Evolutionary conservation across 2,888 invertebrate species (phyloP).

Genomic region (Druceiella hillmani): DNA sequence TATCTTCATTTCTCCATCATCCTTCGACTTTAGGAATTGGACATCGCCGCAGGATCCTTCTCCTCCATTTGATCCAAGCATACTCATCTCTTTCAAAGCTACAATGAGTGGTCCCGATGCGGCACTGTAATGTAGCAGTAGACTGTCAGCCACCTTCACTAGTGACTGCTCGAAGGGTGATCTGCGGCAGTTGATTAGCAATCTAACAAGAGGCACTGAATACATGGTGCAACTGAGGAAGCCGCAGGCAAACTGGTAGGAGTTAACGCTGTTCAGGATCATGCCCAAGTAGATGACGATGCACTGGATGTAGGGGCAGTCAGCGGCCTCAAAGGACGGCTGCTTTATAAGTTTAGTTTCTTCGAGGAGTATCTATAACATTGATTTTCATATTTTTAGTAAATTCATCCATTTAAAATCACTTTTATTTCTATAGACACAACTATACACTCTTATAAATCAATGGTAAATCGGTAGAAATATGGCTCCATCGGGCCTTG

Average conservation of each 20-base stretch:
- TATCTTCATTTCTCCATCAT: constrained; percentile 19
- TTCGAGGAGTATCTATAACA: constrained; percentile 16
- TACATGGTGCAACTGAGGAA: constrained; percentile 30
- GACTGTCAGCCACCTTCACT: constrained; percentile 31
- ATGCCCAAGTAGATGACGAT: constrained; percentile 20
- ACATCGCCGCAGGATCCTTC: constrained; percentile 13
- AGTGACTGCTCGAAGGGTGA: constrained; percentile 19
- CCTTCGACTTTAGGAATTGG: constrained; percentile 11
- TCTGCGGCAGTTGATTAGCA: constrained; percentile 27
- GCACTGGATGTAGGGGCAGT: constrained; percentile 27
- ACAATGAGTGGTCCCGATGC: constrained; percentile 33
- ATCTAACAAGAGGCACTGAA: constrained; percentile 35
- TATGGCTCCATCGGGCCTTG: too few relatives aligned
- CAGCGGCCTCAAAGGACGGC: constrained; percentile 14
- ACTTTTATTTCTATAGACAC: too few relatives aligned
- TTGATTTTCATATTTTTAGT: too few relatives aligned
- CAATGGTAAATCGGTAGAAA: too few relatives aligned
- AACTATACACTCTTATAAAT: too few relatives aligned
- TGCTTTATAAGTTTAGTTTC: constrained; percentile 17
- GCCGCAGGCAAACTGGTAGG: constrained; percentile 18
- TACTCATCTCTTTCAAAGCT: constrained; percentile 29
- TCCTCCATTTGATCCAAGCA: constrained; percentile 16
- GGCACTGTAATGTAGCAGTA: constrained; percentile 33
- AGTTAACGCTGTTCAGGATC: constrained; percentile 16
- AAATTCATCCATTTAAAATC: too few relatives aligned